These are phyloP conservation scores for Botia almorhae DNA, from an alignment of 2,797 vertebrate genomes.

Conservation along the genomic window DNA sequence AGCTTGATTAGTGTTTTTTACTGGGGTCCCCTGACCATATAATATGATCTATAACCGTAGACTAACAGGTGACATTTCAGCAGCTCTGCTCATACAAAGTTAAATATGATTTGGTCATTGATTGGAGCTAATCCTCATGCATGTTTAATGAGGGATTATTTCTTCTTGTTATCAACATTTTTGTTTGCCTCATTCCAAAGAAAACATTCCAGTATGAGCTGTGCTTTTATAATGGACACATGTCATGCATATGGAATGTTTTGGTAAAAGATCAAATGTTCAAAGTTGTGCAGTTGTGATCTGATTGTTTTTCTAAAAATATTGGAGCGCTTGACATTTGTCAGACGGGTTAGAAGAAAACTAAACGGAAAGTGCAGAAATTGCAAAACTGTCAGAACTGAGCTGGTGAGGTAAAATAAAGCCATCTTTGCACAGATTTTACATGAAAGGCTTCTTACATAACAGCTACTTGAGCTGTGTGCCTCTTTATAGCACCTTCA, in stretches of 20 bases:
- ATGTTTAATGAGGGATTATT: conserved; percentile 24
- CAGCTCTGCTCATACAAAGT: conserved; percentile 16
- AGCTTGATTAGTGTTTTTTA: neutral
- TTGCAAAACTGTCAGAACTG: conserved; percentile 52
- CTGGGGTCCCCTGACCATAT: neutral
- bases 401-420: conserved; percentile 38
- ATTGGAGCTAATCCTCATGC: conserved; percentile 9
- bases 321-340: neutral
- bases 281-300: no score
- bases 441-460: conserved; percentile 28
- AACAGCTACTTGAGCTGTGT: conserved; percentile 30
- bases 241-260: neutral
- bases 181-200: neutral
- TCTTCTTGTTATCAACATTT: neutral
- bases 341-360: neutral
- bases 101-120: conserved; percentile 29
- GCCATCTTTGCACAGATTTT: conserved; percentile 24
- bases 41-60: conserved; percentile 11
- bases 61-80: conserved; percentile 23
- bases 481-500: conserved; percentile 37
- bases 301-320: neutral
- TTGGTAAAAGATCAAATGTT: neutral
- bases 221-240: neutral
- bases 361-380: conserved; percentile 8
- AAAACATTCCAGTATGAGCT: neutral